A percentile compares a stretch with the other conserved stretches of the same genome.
Evolutionary conservation across 2,797 vertebrate genomes (phyloP).

Genomic region (Tragopan temminckii): DNA sequence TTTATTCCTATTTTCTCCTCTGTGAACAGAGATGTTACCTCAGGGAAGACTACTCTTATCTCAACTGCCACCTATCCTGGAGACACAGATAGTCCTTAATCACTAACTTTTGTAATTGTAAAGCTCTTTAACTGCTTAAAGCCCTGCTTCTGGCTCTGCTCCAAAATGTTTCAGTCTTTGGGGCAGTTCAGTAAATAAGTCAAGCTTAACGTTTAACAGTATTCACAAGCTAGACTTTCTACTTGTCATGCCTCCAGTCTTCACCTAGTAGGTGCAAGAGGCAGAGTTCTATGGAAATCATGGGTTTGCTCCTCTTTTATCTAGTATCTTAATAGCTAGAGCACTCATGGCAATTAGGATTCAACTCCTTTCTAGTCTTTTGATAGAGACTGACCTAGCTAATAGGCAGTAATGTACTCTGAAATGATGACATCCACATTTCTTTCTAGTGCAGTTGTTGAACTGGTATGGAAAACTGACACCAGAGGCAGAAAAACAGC

Average conservation of each 20-base stretch:
- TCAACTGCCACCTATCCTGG: neutral
- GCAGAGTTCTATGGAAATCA: neutral
- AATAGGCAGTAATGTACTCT: neutral
- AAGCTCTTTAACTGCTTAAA: neutral
- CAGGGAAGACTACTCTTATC: neutral
- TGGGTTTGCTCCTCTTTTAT: neutral
- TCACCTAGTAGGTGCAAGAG: neutral
- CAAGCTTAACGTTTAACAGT: neutral
- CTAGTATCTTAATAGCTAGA: neutral
- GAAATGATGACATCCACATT: neutral
- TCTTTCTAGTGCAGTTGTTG: neutral
- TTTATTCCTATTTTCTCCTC: neutral
- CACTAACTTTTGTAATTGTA: neutral
- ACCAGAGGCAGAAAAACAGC: neutral
- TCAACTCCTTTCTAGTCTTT: neutral
- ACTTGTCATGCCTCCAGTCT: neutral
- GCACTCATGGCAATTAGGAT: neutral
- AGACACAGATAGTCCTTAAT: neutral
- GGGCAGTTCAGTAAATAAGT: neutral
- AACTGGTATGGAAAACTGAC: neutral
- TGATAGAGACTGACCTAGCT: neutral
- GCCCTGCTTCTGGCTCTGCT: neutral
- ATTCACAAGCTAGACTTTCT: neutral
- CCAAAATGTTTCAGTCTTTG: neutral
- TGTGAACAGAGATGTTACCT: neutral